Evolutionary conservation across 2,888 invertebrate genomes (phyloP).

Genomic region (Cephus nigrinus): DNA sequence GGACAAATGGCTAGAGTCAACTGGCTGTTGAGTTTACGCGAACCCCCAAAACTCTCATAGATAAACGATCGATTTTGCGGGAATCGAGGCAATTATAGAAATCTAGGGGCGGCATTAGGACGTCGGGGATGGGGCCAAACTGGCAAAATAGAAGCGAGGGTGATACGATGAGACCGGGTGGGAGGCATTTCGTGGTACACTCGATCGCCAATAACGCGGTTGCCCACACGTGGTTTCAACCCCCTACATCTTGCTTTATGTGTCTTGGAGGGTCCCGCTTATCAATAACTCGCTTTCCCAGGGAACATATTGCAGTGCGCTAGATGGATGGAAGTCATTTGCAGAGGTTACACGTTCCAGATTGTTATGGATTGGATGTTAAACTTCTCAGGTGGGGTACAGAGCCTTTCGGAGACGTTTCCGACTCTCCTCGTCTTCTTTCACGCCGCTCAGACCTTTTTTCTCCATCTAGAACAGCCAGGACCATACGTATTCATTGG

Average conservation of each 20-base stretch:
- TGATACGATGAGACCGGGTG: background rate
- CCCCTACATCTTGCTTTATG: slow-evolving; percentile 17
- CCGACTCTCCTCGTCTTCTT: background rate
- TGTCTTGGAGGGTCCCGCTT: slow-evolving; percentile 35
- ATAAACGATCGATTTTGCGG: background rate
- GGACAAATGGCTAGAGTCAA: background rate
- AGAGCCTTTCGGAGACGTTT: background rate
- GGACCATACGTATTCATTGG: background rate
- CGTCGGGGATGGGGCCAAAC: background rate
- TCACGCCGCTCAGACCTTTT: background rate
- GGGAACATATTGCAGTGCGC: slow-evolving; percentile 47
- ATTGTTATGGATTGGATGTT: slow-evolving; percentile 51
- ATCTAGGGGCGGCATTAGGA: background rate
- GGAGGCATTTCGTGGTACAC: background rate
- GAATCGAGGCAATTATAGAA: background rate
- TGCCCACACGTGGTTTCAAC: slow-evolving; percentile 2
- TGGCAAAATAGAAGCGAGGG: background rate
- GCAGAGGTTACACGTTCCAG: slow-evolving; percentile 48
- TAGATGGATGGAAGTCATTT: slow-evolving; percentile 52
- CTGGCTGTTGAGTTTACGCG: background rate
- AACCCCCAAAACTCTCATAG: background rate
- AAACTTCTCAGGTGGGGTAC: slow-evolving; percentile 28
- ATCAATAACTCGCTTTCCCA: slow-evolving; percentile 41
- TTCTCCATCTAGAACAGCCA: background rate
- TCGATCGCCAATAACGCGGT: background rate